Percentiles rank a stretch among this genome's conserved stretches.
Conservation (phyloP, 2,888 invertebrate species). For the Agapostemon virescens region DNA sequence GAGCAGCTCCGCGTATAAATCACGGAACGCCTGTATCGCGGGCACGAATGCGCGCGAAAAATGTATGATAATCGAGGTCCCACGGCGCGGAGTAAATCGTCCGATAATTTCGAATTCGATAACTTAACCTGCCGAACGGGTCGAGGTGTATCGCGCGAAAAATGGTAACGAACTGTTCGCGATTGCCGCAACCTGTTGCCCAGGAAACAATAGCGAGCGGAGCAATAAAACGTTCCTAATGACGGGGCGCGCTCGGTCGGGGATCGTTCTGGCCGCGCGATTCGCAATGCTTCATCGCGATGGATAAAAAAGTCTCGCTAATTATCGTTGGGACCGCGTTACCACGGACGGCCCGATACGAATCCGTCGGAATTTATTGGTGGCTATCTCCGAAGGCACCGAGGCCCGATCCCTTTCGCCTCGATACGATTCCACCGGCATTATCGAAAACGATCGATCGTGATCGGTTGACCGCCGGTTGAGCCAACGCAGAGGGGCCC, state of each 20-base stretch:
- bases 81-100: conserved; percentile 17
- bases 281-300: conserved; percentile 40
- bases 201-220: conserved; percentile 54
- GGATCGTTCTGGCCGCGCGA: conserved; percentile 36
- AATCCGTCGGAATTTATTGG: conserved; percentile 53
- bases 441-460: conserved; percentile 63
- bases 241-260: conserved; percentile 35
- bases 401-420: conserved; percentile 36
- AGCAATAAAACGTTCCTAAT: conserved; percentile 47
- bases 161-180: conserved; percentile 40
- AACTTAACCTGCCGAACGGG: conserved; percentile 49
- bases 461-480: conserved; percentile 50
- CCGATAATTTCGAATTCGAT: conserved; percentile 53
- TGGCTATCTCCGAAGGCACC: conserved; percentile 41
- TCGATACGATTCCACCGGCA: conserved; percentile 33
- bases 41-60: neutral
- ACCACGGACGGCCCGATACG: conserved; percentile 19
- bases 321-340: conserved; percentile 58
- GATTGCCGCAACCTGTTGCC: conserved; percentile 49
- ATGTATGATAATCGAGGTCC: neutral
- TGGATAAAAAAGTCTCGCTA: conserved; percentile 51
- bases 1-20: neutral
- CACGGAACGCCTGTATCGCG: too few species aligned
- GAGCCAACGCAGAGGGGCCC: conserved; percentile 43
- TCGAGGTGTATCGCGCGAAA: conserved; percentile 45